Base-by-base conservation (phyloP, 2,113 vertebrate genomes). In the Amia ocellicauda region DNA sequence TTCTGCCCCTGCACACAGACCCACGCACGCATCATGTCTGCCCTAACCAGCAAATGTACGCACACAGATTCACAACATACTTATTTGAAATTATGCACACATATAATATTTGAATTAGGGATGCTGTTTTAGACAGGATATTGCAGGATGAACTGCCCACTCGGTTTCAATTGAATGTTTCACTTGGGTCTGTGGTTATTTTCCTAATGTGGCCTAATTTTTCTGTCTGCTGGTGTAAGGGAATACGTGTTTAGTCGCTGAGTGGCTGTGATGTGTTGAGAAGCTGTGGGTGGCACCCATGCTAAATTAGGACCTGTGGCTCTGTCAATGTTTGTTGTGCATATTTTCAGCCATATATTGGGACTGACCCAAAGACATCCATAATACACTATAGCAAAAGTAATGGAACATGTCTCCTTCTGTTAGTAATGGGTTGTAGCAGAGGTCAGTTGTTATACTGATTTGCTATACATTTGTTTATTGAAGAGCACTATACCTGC, bases 1-100 rank as follows among this genome's bases (percentile, higher is more conserved):
- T 60, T 69, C 72, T 67, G 49, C 41, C 28, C 26, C 20, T 16
- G 77, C 74, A 69, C 31, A 11, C 74, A 71, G 50, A 79, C 58
- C 68, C 51, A 29, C 31, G 11, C 1, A 36, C n/a, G n/a, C n/a
- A n/a, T n/a, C n/a, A n/a, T n/a, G 31, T 36, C 31, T 36, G 1
- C 31, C 5, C 5, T 5, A 36, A 36, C n/a, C 31, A 36, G 5
- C 11, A 11, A 36, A 36, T 36, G 31, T 36, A n/a, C n/a, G n/a
- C n/a, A n/a, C n/a, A n/a, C n/a, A n/a, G n/a, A n/a, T 36, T 11
- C 31, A 36, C 31, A 36, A 7, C 5, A 5, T 36, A 11, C 14
- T 20, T 28, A 14, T 53, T 31, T 28, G 10, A 52, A 36, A 51
- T 62, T 53, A n/a, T n/a, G n/a, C n/a, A n/a, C n/a, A n/a, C n/a